Conservation (phyloP, 2,888 invertebrate genomes). For the Odiellus spinosus region DNA sequence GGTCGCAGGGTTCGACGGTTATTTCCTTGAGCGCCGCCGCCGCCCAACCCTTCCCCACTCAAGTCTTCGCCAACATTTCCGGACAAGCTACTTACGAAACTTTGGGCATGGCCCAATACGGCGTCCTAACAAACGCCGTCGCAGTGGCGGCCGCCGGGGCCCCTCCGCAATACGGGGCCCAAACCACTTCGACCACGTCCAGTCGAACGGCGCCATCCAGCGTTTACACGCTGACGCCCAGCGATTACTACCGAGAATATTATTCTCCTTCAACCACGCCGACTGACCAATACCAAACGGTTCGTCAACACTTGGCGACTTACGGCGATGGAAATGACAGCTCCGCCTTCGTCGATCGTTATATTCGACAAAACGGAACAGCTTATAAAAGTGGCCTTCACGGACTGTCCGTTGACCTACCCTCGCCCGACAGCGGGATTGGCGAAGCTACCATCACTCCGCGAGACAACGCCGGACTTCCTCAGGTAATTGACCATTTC, state of each 20-base stretch:
- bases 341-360: conserved; percentile 18
- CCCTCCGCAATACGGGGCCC: conserved; percentile 9
- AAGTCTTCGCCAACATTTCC: conserved; percentile 1
- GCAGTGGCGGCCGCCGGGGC: conserved; percentile 6
- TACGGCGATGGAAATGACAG: conserved; percentile 12
- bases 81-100: conserved; percentile 12
- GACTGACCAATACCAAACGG: conserved; percentile 18
- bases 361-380: conserved; percentile 12
- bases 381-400: conserved; percentile 14
- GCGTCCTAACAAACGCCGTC: conserved; percentile 15
- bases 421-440: conserved; percentile 89
- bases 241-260: conserved; percentile 20
- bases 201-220: background rate
- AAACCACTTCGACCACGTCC: conserved; percentile 3
- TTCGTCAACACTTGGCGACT: conserved; percentile 14
- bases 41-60: background rate
- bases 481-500: conserved; percentile 23
- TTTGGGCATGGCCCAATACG: conserved; percentile 15
- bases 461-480: conserved; percentile 54
- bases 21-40: background rate
- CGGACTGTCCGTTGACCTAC: conserved; percentile 70
- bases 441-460: conserved; percentile 86
- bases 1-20: conserved; percentile 1
- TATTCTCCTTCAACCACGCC: conserved; percentile 2
- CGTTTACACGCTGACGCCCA: conserved; percentile 9